Base-by-base conservation (phyloP, 2,797 vertebrate species). In the Micromesistius poutassou region DNA sequence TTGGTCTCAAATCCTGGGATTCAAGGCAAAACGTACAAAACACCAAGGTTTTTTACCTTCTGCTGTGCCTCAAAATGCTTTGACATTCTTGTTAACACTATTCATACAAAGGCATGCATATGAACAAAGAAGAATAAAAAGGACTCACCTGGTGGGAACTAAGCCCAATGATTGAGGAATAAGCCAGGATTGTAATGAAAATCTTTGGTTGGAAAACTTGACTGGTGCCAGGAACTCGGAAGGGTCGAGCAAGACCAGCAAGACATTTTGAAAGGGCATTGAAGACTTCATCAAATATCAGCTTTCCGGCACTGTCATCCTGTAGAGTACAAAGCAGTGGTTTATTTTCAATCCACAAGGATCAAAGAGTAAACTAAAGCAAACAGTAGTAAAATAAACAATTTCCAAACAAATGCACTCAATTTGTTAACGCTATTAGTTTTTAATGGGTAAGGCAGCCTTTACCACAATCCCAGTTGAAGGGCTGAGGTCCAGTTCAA, bases 211-310 rank as follows among this genome's bases (percentile, higher is more conserved):
- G 95, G 87, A 98, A 98, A 76, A 95, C 74, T 6, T 96, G 92
- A 81, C 95, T 94, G 1, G 96, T 97, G 82, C 98, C 98, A 7
- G 98, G 98, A 78, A 99, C 95, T 89, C 91, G 94, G 84, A 99
- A 98, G 0, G 97, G 96, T 84, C 93, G 95, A 68, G 96, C 93
- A 70, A 99, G 92, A 19, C 98, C 97, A 0, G 93, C 88, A 36
- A 99, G 88, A 87, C 97, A 99, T 36, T 93, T 93, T 0, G 96
- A 97, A 71, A 99, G 91, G 22, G 97, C 96, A 1, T 97, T 95
- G 88, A 99, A 99, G 76, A 99, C 97, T 90, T 98, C 97, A 79
- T 99, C 98, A 76, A 99, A 99, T 84, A 99, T 96, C 90, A 99
- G 97, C 93, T 99, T 97, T 22, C 97, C 98, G 0, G 97, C 97